These are phyloP conservation scores for Siderastrea siderea DNA, from an alignment of 92 coral and sea anemone species.

Conservation along the genomic window DNA sequence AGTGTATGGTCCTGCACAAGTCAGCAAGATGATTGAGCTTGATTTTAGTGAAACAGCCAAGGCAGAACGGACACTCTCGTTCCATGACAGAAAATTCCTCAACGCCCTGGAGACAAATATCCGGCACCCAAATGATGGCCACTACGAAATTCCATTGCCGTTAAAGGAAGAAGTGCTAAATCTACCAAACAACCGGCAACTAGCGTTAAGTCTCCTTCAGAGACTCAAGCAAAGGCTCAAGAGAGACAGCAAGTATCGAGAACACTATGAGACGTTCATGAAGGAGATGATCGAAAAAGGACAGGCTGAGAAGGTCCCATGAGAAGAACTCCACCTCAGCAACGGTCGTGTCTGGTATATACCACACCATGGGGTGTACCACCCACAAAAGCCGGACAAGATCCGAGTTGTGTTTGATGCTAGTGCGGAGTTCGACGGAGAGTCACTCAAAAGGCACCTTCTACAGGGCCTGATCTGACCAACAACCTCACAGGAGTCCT, in stretches of 20 bases:
- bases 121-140: conserved; percentile 26
- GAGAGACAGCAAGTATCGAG: conserved; percentile 25
- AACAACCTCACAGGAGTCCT: conserved; percentile 27
- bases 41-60: conserved; percentile 14
- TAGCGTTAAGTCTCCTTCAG: conserved; percentile 30
- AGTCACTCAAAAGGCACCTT: conserved; percentile 24
- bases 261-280: conserved; percentile 40
- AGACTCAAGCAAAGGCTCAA: conserved; percentile 44
- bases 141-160: conserved; percentile 63
- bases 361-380: no score
- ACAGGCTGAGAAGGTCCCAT: conserved; percentile 9
- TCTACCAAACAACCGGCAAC: conserved; percentile 30
- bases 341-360: no score
- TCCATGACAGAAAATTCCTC: conserved; percentile 41
- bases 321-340: not conserved
- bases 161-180: conserved; percentile 29
- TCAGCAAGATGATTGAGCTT: conserved; percentile 7
- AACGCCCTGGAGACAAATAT: conserved; percentile 15
- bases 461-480: conserved; percentile 32
- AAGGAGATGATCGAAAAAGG: conserved; percentile 4
- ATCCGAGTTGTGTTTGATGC: conserved; percentile 20
- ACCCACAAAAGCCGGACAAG: not conserved
- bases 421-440: conserved; percentile 18
- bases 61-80: conserved; percentile 38
- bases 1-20: conserved; percentile 1